Base-by-base conservation (phyloP, 2,888 invertebrate species). In the Onthophagus sagittarius region DNA sequence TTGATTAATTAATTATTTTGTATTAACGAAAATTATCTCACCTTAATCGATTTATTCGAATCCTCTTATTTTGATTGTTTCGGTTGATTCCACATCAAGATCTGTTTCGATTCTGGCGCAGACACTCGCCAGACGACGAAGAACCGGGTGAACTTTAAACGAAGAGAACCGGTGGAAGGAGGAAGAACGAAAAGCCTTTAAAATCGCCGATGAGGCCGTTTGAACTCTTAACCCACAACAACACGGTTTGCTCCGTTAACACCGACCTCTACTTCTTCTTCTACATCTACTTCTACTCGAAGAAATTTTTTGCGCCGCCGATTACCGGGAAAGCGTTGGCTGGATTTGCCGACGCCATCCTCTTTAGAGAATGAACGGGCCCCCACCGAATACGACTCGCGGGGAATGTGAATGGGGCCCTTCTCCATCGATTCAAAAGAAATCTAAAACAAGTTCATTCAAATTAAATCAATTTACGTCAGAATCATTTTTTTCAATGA, bases 141-240 rank as follows among this genome's bases (percentile, higher is more conserved):
- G 23, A 23, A 53, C 9, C 39, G 9, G 64, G 23, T 64, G 15
- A 64, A 64, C 23, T 23, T 15, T 23, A 9, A n/a, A 64, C 7
- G 64, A 64, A 64, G 64, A 64, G 64, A 23, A 64, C 23, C 3
- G 23, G 64, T 64, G 23, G 23, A n/a, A 64, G n/a, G 64, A 64
- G 23, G 64, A 64, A n/a, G 64, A 1, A 64, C 15, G 23, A 23
- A 23, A 23, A 23, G 23, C 23, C 23, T 23, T 23, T 23, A 23
- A 23, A 23, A 3, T 23, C 15, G 13, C 5, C 64, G 39, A 4
- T 23, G 23, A 53, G 39, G 39, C 39, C 39, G 39, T 53, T 53
- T 53, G 39, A 53, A 53, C 39, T 53, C 39, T 53, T 53, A 53
- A 53, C 39, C 39, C 39, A 53, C 39, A 53, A 53, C 39, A 53